Evolutionary conservation across 2,797 vertebrate species (phyloP), one percentile per base, ranked within the genome.

Genomic region (Selene dorsalis): DNA sequence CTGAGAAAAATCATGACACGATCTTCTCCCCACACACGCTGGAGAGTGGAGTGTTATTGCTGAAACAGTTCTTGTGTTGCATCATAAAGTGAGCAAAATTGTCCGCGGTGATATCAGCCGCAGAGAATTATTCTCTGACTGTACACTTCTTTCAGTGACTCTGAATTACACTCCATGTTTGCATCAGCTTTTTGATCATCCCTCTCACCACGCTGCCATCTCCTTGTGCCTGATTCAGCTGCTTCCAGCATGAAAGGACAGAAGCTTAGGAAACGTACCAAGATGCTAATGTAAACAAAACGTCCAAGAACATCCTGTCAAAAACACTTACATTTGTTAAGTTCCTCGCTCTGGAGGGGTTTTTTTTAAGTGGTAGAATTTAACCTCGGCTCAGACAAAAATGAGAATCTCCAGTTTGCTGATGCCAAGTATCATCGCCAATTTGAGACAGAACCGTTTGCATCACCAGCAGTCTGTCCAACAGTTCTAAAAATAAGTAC

Each of bases 121-220:
- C 68, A 63, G 77, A 87, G 73, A 77, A 84, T 80, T 71, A 62
- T 69, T 77, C 69, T 65, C 50, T 58, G 70, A 87, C 79, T 87
- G 84, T 84, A 80, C 75, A 30, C n/a, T 70, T 87, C 75, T 77
- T 79, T 84, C 83, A 76, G 68, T 22, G 72, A 55, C 63, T 79
- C 72, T 16, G 45, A 70, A 88, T 88, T 81, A 80, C 62, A 56
- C 73, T 73, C 35, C 30, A 3, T 55, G 79, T 87, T 91, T 92
- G 88, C 87, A 80, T 90, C 89, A 89, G 83, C 84, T 84, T 74
- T 89, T 86, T 90, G 82, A 92, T 88, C 84, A 71, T 88, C 73
- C 67, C 55, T 56, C 73, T 69, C 87, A 77, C 78, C 75, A 39
- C 61, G 81, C 47, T 67, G 63, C 77, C 72, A 62, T 81, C 66